Percentiles rank a stretch among this genome's conserved stretches.
phyloP scores from a whole-genome alignment of 2,888 invertebrate species.

The Trisateles emortualis region DNA sequence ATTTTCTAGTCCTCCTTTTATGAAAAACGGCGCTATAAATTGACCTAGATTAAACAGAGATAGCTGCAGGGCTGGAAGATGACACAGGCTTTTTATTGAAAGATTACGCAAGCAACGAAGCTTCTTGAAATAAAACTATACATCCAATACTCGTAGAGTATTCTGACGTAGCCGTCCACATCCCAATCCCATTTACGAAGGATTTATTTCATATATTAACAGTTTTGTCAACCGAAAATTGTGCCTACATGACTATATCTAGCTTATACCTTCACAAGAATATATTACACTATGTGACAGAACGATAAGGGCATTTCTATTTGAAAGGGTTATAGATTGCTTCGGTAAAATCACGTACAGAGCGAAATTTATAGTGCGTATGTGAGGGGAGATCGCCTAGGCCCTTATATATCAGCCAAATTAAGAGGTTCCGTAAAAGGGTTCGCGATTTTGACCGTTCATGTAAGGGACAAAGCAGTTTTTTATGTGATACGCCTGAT shows the following conservation, averaged over 20 bases:
- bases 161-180: not conserved
- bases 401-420: constrained; percentile 46
- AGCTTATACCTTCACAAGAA: constrained; percentile 19
- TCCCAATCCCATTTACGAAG: not conserved
- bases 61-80: too few relatives aligned
- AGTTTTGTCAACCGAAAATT: constrained; percentile 14
- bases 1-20: too few relatives aligned
- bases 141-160: too few relatives aligned
- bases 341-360: constrained; percentile 50
- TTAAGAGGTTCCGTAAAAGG: constrained; percentile 47
- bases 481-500: constrained; percentile 40
- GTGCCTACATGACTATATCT: constrained; percentile 27
- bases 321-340: constrained; percentile 42
- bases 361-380: constrained; percentile 48
- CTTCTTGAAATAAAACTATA: too few relatives aligned
- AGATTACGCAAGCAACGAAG: too few relatives aligned
- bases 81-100: too few relatives aligned
- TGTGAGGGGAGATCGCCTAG: constrained; percentile 33
- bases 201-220: constrained; percentile 4
- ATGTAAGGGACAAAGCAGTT: constrained; percentile 33
- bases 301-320: constrained; percentile 49
- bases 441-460: constrained; percentile 41
- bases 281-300: constrained; percentile 40
- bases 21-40: too few relatives aligned
- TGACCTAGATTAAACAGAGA: too few relatives aligned